Base-by-base conservation (phyloP, 2,888 invertebrate species). In the Parapristionchus giblindavisi region DNA sequence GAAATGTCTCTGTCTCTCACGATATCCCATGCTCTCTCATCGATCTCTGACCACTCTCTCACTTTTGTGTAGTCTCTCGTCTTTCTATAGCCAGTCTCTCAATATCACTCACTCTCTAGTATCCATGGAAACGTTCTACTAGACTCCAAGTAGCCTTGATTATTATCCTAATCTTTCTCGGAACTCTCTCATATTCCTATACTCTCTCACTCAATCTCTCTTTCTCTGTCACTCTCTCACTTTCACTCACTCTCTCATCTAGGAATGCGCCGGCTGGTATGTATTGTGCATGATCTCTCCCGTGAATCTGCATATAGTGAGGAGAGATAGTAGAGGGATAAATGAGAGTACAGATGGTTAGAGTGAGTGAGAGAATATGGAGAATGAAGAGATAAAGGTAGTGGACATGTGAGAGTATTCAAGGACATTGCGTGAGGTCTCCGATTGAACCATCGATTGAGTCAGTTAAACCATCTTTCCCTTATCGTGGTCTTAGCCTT, bases 21-120 rank as follows among this genome's bases (percentile, higher is more conserved):
- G n/a, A n/a, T n/a, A n/a, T n/a, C n/a, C n/a, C n/a, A n/a, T n/a
- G n/a, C n/a, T n/a, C n/a, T n/a, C n/a, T n/a, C n/a, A n/a, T n/a
- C n/a, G n/a, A n/a, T 36, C 17, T 43, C 40, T 65, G 43, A 43
- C 3, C 17, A 14, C 4, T 65, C 63, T 65, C 63, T 65, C 36
- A 3, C 24, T 65, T 65, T 32, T 4, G n/a, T 43, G 43, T 2
- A 65, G 43, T 65, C 63, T 65, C 43, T 65, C 63, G 29, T 43
- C 43, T n/a, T n/a, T n/a, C n/a, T n/a, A n/a, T n/a, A n/a, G n/a
- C n/a, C n/a, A n/a, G n/a, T n/a, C n/a, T n/a, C n/a, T n/a, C n/a
- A n/a, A n/a, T n/a, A n/a, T n/a, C n/a, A 65, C 63, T 65, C 63
- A 65, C 43, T 65, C 63, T 43, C 43, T 29, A 40, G 63, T 43